Evolutionary conservation across 2,888 invertebrate species (phyloP).

Genomic region (Troides oblongomaculatus): DNA sequence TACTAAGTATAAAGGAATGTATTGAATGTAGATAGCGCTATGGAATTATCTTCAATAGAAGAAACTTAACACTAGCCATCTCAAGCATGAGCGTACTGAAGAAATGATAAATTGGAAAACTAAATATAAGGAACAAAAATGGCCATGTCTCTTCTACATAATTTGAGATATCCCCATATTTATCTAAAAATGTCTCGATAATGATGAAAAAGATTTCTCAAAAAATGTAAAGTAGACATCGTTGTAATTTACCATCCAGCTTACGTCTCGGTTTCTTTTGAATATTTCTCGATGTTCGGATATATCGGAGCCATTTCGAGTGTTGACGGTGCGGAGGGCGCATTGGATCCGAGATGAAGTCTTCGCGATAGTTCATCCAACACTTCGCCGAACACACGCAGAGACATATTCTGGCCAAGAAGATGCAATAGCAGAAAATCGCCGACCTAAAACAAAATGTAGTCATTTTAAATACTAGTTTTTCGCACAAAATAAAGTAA

Average conservation of each 20-base stretch:
- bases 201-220: conserved; percentile 32
- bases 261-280: conserved; percentile 92
- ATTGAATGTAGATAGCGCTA: conserved; percentile 38
- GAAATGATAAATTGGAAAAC: conserved; percentile 20
- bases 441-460: conserved; percentile 82
- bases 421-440: conserved; percentile 92
- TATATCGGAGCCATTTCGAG: conserved; percentile 93
- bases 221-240: conserved; percentile 37
- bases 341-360: conserved; percentile 85
- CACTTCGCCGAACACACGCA: conserved; percentile 89
- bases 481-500: background rate
- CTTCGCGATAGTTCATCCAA: conserved; percentile 87
- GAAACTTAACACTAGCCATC: conserved; percentile 19
- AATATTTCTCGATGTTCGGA: conserved; percentile 87
- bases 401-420: conserved; percentile 92
- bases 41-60: conserved; percentile 24
- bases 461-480: background rate
- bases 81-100: conserved; percentile 20
- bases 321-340: conserved; percentile 92
- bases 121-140: conserved; percentile 30
- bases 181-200: conserved; percentile 25
- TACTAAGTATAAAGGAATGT: conserved; percentile 48
- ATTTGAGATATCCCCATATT: conserved; percentile 35
- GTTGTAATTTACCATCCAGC: conserved; percentile 27
- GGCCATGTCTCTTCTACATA: conserved; percentile 36